phyloP scores from a whole-genome alignment of 2,888 invertebrate species.

The Epistrophella euchroma region DNA sequence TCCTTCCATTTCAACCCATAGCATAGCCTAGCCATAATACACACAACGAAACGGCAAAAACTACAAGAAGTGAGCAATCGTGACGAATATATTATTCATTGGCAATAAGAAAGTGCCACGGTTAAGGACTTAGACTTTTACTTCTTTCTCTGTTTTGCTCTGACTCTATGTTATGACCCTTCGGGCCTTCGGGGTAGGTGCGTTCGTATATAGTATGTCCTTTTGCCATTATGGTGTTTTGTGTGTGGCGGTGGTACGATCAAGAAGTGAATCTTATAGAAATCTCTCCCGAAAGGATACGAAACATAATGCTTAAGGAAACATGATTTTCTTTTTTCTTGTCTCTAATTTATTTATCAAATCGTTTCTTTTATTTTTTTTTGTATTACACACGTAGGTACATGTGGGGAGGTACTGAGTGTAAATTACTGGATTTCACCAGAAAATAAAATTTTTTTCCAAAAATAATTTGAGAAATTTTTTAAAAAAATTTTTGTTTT shows the following conservation, averaged over 20 bases:
- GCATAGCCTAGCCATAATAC: too few species aligned
- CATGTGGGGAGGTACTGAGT: not conserved
- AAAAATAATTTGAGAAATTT: too few species aligned
- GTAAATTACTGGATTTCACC: constrained; percentile 15
- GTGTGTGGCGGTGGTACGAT: constrained; percentile 50
- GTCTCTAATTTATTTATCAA: constrained; percentile 72
- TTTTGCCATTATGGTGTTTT: constrained; percentile 30
- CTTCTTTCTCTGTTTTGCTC: constrained; percentile 55
- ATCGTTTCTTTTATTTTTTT: constrained; percentile 23
- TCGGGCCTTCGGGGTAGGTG: constrained; percentile 63
- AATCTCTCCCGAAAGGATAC: constrained; percentile 75
- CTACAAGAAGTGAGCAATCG: constrained; percentile 76
- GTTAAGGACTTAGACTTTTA: constrained; percentile 73
- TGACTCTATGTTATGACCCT: constrained; percentile 62
- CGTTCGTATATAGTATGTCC: constrained; percentile 11
- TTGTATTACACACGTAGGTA: constrained; percentile 10
- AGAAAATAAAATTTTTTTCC: not conserved
- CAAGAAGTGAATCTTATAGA: constrained; percentile 68
- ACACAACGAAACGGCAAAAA: constrained; percentile 47
- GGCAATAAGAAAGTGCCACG: constrained; percentile 76
- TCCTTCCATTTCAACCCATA: constrained; percentile 31
- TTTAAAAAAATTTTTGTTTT: too few species aligned
- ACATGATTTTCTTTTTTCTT: constrained; percentile 66
- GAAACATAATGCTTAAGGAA: constrained; percentile 75
- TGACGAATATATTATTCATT: constrained; percentile 76